Base-by-base conservation (phyloP, 2,797 vertebrate species). In the Anomalospiza imberbis region DNA sequence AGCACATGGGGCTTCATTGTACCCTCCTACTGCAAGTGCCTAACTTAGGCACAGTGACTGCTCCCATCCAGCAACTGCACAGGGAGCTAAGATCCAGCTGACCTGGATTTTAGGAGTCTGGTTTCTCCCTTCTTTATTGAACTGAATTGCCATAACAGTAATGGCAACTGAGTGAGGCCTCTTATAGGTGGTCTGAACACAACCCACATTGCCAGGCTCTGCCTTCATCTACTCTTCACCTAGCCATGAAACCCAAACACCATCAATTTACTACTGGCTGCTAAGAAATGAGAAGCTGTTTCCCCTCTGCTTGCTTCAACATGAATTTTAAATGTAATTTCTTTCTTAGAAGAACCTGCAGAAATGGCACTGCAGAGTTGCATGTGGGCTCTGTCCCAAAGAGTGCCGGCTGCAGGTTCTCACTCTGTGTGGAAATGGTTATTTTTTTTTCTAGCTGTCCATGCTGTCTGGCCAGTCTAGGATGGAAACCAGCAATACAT, bases 201-300 rank as follows among this genome's bases (percentile, higher is more conserved):
- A 94, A 9, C 60, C 48, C 80, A 79, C 73, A 9, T 16, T 50
- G 67, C 45, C 1, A 1, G 71, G 86, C 60, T 65, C 55, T 90
- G 74, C 71, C 71, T 94, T 94, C 86, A 82, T 77, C 68, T 94
- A 15, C 74, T 90, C 80, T 85, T 90, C 67, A 85, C 77, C 38
- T 44, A 79, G 85, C 53, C 80, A 66, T 87, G 67, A 97, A 96
- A 96, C 38, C 74, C 91, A 91, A 93, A 82, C 60, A 94, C 42
- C 21, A 48, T 48, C 85, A 77, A 48, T 91, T 91, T 94, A 61
- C 67, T 87, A 92, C 74, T 83, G 80, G 47, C 74, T 96, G 50
- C 40, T 79, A 36, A 61, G 83, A 83, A 94, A 90, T 47, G 20
- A 86, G 77, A 88, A 93, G 22, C 50, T 85, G 18, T 70, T 94